Evolutionary conservation across 2,797 vertebrate genomes (phyloP), one percentile per base, ranked within the genome.

Genomic region (Ctenochaetus hawaiiensis): DNA sequence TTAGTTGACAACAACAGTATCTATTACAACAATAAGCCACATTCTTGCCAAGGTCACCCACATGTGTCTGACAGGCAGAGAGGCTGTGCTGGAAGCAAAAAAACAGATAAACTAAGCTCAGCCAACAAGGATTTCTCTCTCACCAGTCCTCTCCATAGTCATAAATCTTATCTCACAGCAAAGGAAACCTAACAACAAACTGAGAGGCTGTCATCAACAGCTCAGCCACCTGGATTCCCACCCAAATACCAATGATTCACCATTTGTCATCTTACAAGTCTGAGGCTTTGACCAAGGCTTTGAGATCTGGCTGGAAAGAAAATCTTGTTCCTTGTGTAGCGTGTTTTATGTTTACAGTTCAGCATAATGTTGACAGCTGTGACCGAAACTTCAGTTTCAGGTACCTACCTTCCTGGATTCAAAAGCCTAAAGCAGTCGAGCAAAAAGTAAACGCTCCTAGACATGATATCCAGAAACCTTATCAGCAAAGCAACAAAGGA

Each of bases 41-140:
- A 94, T 94, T 94, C 95, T 92, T 85, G 91, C 94, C 93, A 94
- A 95, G 94, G 93, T 95, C 93, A 94, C 84, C 82, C 78, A 85
- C 83, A 87, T 82, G 82, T 10, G 62, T 87, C 70, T 11, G 53
- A 82, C 81, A 77, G 80, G 69, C 71, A 77, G 86, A 78, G 81
- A 72, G 79, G 86, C 72, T 69, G 88, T 68, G 73, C 80, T 75
- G 83, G 77, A 78, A 86, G 90, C 63, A 87, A 81, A 86, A 91
- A 93, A 87, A 83, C 85, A 94, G 94, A 94, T 94, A 93, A 93
- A 92, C 92, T 81, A 79, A 90, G 79, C 84, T 86, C 89, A 93
- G 91, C 86, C 81, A 67, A 81, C 6, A 3, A 86, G 91, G 89
- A 92, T 89, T 89, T 89, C 87, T 88, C 87, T 82, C 86, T 83